Conservation (phyloP, 2,113 vertebrate species). For the Proteles cristata region DNA sequence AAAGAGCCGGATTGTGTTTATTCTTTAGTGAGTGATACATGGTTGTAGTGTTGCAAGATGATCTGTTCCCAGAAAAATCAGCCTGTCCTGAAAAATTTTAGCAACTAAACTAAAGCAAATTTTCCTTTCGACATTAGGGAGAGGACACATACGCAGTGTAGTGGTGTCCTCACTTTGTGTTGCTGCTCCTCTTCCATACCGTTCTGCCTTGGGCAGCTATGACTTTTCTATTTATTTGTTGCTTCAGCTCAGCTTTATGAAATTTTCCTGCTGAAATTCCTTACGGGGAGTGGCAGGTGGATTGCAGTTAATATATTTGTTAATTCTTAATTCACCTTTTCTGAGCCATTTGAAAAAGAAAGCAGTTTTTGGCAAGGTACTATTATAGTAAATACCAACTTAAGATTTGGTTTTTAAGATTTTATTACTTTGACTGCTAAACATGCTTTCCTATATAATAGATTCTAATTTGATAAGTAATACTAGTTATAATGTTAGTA, state of each 20-base stretch:
- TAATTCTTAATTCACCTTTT: slow-evolving; percentile 50
- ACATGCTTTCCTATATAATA: slow-evolving; percentile 27
- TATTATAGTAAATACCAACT: neutral
- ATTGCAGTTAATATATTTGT: slow-evolving; percentile 39
- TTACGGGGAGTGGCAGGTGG: slow-evolving; percentile 50
- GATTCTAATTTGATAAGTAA: slow-evolving; percentile 11
- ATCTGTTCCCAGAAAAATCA: slow-evolving; percentile 17
- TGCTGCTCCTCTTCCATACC: neutral
- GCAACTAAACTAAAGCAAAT: slow-evolving; percentile 6
- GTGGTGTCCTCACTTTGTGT: neutral
- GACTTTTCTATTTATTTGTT: slow-evolving; percentile 51
- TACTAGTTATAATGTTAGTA: neutral
- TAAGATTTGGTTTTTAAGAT: slow-evolving; percentile 55
- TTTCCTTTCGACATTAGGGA: neutral
- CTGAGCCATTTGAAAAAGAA: slow-evolving; percentile 62
- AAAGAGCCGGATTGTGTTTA: neutral
- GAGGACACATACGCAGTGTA: neutral
- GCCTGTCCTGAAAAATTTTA: neutral
- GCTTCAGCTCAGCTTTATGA: slow-evolving; percentile 58
- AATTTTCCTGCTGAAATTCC: slow-evolving; percentile 59
- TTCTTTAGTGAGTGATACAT: slow-evolving; percentile 26
- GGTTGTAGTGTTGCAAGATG: slow-evolving; percentile 27
- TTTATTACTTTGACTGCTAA: slow-evolving; percentile 57
- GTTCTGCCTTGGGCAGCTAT: slow-evolving; percentile 23
- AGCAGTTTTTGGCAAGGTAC: slow-evolving; percentile 43